Evolutionary conservation across 2,113 vertebrate genomes (phyloP).

Genomic region (Siphamia tubifer): DNA sequence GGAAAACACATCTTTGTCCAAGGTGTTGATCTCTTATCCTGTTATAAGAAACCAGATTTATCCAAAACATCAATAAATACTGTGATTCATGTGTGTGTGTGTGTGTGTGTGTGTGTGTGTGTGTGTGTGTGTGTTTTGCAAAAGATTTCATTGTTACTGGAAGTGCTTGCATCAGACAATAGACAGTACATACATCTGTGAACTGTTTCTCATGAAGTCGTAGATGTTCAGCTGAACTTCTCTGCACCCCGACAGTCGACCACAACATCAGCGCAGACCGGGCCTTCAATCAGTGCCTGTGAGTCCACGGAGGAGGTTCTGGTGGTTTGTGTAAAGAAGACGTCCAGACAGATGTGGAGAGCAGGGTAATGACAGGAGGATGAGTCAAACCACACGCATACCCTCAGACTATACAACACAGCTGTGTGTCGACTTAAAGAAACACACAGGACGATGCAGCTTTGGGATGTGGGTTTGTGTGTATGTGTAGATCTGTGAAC

Average conservation of each 20-base stretch:
- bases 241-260: background rate
- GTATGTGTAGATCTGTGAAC: background rate
- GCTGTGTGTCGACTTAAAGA: constrained; percentile 33
- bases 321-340: background rate
- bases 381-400: constrained; percentile 21
- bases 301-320: background rate
- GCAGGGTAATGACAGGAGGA: constrained; percentile 2
- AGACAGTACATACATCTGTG: no score
- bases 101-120: background rate
- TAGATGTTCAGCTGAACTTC: constrained; percentile 1
- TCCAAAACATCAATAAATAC: background rate
- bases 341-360: background rate
- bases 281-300: background rate
- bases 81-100: background rate
- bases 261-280: background rate
- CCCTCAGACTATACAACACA: constrained; percentile 10
- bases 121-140: background rate
- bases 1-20: no score
- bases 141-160: background rate
- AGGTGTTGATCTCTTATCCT: no score
- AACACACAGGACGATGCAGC: background rate
- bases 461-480: background rate
- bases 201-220: no score
- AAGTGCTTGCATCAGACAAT: background rate
- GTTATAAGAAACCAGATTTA: no score